Base-by-base conservation (phyloP, 2,888 invertebrate genomes). In the Pristionchus maxplancki region DNA sequence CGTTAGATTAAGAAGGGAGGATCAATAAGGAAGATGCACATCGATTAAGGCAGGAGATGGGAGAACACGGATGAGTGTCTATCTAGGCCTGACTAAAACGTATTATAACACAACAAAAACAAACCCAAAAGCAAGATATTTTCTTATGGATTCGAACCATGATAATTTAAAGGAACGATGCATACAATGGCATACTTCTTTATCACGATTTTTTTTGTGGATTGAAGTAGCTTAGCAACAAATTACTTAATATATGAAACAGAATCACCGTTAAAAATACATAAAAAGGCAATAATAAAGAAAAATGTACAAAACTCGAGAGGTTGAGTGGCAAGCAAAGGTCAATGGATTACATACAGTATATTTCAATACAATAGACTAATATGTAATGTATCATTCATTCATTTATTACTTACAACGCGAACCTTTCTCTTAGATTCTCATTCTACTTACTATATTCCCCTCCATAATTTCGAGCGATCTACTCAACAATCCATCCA, bases 401-500 rank as follows among this genome's bases (percentile, higher is more conserved):
- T 82, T 28, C 50, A 44, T 78, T 24, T 17, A 74, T n/a, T 17
- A 74, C 34, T 37, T 74, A 44, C 78, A 31, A 50, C n/a, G n/a
- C n/a, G 3, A 78, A n/a, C 24, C 1, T 11, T 78, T 9, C 34
- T 13, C 6, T 81, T 31, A 87, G 50, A 87, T 28, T 87, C 86
- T 67, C 71, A 87, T 31, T 87, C 86, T 67, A 67, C 50, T 50
- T 20, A 40, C 71, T 1, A 71, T 31, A 37, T 17, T 62, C 40
- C 87, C 88, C n/a, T 53, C 40, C 34, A 91, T 85, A 48, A 48
- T 62, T 24, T 87, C 84, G n/a, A 90, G 88, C 28, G 90, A 90
- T 40, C 90, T 93, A 74, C 97, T 97, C 95, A 98, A 97, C 95
- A 98, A 98, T 94, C 97, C 97, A 90, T 97, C 97, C 92, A 99